Percentiles rank a stretch among this genome's conserved stretches.
Conservation (phyloP, 2,797 vertebrate genomes). For the Amblyraja radiata region DNA sequence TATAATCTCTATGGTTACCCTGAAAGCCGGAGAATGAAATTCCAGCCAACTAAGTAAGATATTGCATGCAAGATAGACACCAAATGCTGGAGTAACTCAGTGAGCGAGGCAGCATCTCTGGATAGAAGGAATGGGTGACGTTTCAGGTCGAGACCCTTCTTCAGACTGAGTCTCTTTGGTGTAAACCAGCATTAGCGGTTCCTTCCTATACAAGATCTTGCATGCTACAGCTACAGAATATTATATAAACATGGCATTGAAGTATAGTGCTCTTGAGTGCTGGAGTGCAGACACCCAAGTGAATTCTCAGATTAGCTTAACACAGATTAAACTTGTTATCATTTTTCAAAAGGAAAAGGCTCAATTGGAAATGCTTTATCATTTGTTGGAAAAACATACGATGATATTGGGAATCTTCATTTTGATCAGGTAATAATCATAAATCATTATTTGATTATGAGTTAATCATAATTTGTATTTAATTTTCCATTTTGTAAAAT, state of each 20-base stretch:
- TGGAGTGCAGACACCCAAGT: not conserved
- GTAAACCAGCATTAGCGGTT: no score
- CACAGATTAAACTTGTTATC: not conserved
- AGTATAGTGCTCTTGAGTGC: not conserved
- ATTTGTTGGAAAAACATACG: conserved; percentile 28
- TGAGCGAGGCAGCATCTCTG: no score
- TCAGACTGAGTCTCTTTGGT: no score
- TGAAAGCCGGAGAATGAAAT: not conserved
- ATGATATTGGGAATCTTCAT: conserved; percentile 34
- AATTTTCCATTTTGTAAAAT: not conserved
- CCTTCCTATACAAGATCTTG: not conserved
- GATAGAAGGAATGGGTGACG: no score
- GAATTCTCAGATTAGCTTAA: not conserved
- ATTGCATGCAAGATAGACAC: no score
- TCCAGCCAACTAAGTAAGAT: not conserved
- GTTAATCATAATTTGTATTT: not conserved
- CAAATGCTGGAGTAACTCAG: no score
- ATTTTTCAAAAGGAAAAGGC: conserved; percentile 28
- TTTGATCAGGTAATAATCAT: not conserved
- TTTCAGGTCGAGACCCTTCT: no score
- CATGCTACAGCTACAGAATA: not conserved
- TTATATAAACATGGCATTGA: not conserved
- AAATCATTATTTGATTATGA: not conserved
- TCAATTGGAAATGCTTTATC: conserved; percentile 20
- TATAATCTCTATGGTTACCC: not conserved